Percentiles rank a stretch among this genome's conserved stretches.
These are phyloP conservation scores for Phalacrocorax carbo DNA, from an alignment of 2,113 vertebrate genomes.

Conservation along the genomic window DNA sequence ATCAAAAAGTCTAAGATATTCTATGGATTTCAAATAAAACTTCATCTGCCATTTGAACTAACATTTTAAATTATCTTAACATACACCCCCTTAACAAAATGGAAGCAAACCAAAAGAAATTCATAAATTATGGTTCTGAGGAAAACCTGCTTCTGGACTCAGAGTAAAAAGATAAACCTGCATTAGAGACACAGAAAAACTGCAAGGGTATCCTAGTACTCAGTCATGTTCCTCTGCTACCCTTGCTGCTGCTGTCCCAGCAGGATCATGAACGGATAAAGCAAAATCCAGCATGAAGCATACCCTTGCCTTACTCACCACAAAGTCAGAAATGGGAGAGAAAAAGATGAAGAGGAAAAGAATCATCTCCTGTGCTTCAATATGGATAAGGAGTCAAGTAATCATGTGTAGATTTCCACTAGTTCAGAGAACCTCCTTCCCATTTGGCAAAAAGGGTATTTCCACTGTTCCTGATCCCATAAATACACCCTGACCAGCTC, in stretches of 20 bases:
- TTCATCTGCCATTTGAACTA: not conserved
- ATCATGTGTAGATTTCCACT: not conserved
- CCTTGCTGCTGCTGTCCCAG: not conserved
- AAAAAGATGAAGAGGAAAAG: not conserved
- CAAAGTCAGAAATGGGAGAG: not conserved
- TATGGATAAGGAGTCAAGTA: not conserved
- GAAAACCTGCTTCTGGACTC: not conserved
- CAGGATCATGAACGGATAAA: not conserved
- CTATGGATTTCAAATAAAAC: not conserved
- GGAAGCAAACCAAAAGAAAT: not conserved
- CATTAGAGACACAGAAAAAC: not conserved
- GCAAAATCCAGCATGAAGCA: not conserved
- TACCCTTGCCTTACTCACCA: not conserved
- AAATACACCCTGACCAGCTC: not conserved
- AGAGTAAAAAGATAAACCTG: not conserved
- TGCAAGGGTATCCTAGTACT: not conserved
- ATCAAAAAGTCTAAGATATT: fast-evolving
- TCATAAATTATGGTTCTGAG: not conserved
- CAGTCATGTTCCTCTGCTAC: not conserved
- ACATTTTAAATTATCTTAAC: not conserved
- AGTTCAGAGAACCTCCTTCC: not conserved
- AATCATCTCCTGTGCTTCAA: fast-evolving
- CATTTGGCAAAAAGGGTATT: not conserved
- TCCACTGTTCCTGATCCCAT: not conserved
- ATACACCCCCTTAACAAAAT: not conserved